Evolutionary conservation across 2,888 invertebrate genomes (phyloP).

Genomic region (Drosophila lutescens): DNA sequence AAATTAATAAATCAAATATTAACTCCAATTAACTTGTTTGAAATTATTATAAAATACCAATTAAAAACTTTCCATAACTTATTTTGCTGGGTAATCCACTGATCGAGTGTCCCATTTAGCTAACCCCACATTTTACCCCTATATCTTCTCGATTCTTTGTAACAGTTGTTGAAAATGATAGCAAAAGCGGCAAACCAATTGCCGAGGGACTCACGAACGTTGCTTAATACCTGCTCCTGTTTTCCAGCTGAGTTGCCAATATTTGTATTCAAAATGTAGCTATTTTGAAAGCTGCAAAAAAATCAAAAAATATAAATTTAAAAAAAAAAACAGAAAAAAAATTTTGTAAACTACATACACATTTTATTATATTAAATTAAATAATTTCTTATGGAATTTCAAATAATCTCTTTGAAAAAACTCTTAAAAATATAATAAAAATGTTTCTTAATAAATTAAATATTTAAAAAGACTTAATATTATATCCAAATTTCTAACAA

Average conservation of each 20-base stretch:
- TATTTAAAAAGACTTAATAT: too few species aligned
- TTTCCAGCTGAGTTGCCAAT: neutral
- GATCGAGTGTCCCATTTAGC: conserved; percentile 22
- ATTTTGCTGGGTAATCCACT: conserved; percentile 22
- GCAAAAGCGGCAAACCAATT: conserved; percentile 50
- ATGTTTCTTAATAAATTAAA: too few species aligned
- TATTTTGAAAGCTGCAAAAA: neutral
- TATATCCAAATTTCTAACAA: too few species aligned
- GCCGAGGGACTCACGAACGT: conserved; percentile 44
- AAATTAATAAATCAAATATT: too few species aligned
- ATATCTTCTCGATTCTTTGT: conserved; percentile 24
- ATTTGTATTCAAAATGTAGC: neutral
- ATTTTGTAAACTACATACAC: too few species aligned
- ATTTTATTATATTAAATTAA: neutral
- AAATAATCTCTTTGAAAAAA: too few species aligned
- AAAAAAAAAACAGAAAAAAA: too few species aligned
- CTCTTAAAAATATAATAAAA: too few species aligned
- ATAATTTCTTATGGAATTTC: too few species aligned
- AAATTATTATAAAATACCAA: too few species aligned
- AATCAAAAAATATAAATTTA: neutral
- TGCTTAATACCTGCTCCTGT: conserved; percentile 1
- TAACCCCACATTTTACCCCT: neutral
- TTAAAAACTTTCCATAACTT: neutral
- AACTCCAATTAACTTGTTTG: too few species aligned
- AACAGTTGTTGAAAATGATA: conserved; percentile 68